Percentiles rank a stretch among this genome's conserved stretches.
Conservation (phyloP, 2,797 vertebrate genomes). For the Hyperoplus lanceolatus region DNA sequence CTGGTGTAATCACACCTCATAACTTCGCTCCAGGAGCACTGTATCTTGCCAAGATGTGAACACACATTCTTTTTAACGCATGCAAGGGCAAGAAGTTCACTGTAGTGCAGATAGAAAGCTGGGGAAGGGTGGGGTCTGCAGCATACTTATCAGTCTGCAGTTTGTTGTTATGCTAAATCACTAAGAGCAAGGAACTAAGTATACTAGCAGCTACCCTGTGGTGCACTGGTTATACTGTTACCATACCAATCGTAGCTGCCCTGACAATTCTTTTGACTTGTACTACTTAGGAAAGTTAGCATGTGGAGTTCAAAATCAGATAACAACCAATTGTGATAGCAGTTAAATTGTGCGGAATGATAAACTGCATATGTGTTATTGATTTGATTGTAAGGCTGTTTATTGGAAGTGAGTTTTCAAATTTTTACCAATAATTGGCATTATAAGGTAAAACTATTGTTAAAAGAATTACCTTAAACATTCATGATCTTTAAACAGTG, state of each 20-base stretch:
- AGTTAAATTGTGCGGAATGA: not conserved
- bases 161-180: constrained; percentile 24
- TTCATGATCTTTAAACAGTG: not conserved
- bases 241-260: constrained; percentile 33
- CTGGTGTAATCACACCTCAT: not conserved
- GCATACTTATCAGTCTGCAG: constrained; percentile 34
- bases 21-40: constrained; percentile 1
- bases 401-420: not conserved
- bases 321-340: not conserved
- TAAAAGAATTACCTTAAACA: not conserved
- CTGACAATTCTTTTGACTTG: constrained; percentile 12
- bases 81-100: not conserved
- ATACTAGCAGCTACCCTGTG: constrained; percentile 24
- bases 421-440: not conserved
- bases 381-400: not conserved
- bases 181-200: constrained; percentile 31
- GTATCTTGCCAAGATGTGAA: not conserved
- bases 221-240: constrained; percentile 18
- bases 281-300: not conserved
- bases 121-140: not conserved
- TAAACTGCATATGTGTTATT: not conserved
- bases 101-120: constrained; percentile 5
- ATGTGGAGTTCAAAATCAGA: not conserved
- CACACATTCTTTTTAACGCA: not conserved
- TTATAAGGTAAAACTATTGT: not conserved